A percentile compares a stretch with the other conserved stretches of the same genome.
These are phyloP conservation scores for Mastomys coucha DNA, from an alignment of 2,113 vertebrate species.

Conservation along the genomic window DNA sequence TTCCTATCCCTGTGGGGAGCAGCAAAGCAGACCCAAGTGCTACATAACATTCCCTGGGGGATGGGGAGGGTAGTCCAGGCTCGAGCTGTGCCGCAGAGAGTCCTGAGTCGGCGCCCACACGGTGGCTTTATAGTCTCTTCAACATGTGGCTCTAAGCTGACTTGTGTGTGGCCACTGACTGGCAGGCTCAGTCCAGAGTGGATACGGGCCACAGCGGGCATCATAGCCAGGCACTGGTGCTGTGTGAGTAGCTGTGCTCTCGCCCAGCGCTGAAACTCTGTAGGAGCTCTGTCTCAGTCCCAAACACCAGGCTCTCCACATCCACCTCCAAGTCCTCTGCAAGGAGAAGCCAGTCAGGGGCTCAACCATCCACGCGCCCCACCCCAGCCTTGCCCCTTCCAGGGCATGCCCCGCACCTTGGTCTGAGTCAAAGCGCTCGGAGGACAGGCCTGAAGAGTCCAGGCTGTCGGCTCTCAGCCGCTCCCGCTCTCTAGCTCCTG, in stretches of 20 bases:
- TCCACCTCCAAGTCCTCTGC: conserved; percentile 96
- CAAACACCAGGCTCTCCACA: conserved; percentile 91
- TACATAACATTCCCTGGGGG: conserved; percentile 11
- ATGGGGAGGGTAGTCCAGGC: not conserved
- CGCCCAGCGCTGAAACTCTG: conserved; percentile 83
- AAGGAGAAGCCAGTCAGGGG: not conserved
- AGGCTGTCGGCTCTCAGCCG: conserved; percentile 92
- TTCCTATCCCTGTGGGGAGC: not conserved
- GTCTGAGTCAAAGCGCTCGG: conserved; percentile 93
- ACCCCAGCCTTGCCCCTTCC: not conserved
- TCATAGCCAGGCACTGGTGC: conserved; percentile 89
- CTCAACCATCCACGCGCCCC: not conserved
- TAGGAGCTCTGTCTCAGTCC: conserved; percentile 88
- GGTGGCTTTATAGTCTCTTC: conserved; percentile 46
- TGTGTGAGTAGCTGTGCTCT: conserved; percentile 95
- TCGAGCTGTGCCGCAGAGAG: not conserved
- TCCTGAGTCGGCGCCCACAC: fast-evolving
- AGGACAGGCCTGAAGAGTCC: conserved; percentile 92
- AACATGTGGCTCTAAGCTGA: conserved; percentile 4
- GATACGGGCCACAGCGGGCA: not conserved
- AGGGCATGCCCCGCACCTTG: conserved; percentile 86
- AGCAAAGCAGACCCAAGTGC: conserved; percentile 51
- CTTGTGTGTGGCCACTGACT: not conserved
- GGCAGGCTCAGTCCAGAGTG: not conserved
- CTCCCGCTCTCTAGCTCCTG: conserved; percentile 71